Evolutionary conservation across 1,140 invertebrate species (phyloP), one percentile per base, ranked within the genome.

Genomic region (Drosophila santomea): DNA sequence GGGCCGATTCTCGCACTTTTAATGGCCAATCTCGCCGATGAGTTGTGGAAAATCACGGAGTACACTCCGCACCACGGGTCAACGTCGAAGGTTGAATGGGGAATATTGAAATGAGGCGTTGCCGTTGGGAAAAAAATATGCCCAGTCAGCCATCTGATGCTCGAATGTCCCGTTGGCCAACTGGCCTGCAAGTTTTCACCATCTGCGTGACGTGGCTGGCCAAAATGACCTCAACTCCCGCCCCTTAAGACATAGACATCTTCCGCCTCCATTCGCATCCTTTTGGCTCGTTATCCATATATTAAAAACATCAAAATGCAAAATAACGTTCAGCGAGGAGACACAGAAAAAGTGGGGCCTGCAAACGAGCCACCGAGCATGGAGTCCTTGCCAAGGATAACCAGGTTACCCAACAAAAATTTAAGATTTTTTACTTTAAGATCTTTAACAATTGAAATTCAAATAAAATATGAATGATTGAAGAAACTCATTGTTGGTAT

Each of bases 21-120:
- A 75, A 75, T 75, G 73, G 73, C 61, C 72, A 63, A 73, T 72
- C 56, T 67, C 71, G 52, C 36, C 71, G 72, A 75, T 75, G 73
- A 75, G 60, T 75, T 75, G 73, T 75, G 60, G 48, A 75, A 75
- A 74, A 75, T 55, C 38, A 50, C 25, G n/a, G 43, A 17, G 17
- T 5, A 12, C 20, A 12, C 17, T 11, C 3, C 41, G 15, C 38
- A 0, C 11, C 38, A 14, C 38, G 14, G 38, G 12, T 14, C 38
- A 5, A 3, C 38, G 38, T 32, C 2, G 38, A 39, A 39, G 11
- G 38, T 14, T 39, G 38, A 39, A 20, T 20, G 43, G 20, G 32
- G 32, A 10, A 39, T n/a, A 45, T 44, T 35, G 41, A 43, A 69
- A 36, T 44, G 32, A 25, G 28, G 5, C 48, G 48, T 4, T 15